phyloP scores from a whole-genome alignment of 2,888 invertebrate species.

The Himalopsyche kuldschensis region DNA sequence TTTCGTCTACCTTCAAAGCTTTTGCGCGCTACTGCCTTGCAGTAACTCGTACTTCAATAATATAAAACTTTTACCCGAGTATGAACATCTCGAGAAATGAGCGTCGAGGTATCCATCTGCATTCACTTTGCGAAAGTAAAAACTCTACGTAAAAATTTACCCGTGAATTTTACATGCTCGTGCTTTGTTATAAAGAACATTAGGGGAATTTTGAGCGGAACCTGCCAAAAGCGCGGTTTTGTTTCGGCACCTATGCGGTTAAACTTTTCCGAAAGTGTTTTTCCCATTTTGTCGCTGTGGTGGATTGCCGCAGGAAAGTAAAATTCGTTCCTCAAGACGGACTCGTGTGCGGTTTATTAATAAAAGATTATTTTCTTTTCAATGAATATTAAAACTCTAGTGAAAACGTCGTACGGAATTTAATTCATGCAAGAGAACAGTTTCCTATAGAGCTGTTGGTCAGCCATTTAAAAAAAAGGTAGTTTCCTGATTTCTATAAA shows the following conservation, averaged over 20 bases:
- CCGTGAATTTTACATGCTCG: neutral
- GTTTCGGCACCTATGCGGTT: neutral
- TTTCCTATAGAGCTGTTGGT: too few relatives aligned
- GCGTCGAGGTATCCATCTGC: neutral
- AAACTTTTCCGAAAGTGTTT: neutral
- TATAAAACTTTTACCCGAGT: neutral
- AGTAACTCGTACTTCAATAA: neutral
- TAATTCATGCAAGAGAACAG: too few relatives aligned
- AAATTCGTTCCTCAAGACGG: too few relatives aligned
- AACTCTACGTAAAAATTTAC: neutral
- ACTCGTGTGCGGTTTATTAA: too few relatives aligned
- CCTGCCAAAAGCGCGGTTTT: constrained; percentile 3
- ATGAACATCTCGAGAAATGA: constrained; percentile 8
- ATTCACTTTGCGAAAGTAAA: neutral
- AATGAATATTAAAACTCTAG: too few relatives aligned
- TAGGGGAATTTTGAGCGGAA: constrained; percentile 6
- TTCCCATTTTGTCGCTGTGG: neutral
- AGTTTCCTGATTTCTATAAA: too few relatives aligned
- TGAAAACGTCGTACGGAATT: too few relatives aligned
- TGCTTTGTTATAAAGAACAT: constrained; percentile 4
- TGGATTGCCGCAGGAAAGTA: too few relatives aligned
- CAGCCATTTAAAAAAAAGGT: too few relatives aligned
- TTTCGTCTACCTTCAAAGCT: too few relatives aligned
- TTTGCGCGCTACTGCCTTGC: too few relatives aligned
- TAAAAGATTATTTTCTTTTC: too few relatives aligned